phyloP scores from a whole-genome alignment of 2,113 vertebrate genomes.

The Brienomyrus longianalis region DNA sequence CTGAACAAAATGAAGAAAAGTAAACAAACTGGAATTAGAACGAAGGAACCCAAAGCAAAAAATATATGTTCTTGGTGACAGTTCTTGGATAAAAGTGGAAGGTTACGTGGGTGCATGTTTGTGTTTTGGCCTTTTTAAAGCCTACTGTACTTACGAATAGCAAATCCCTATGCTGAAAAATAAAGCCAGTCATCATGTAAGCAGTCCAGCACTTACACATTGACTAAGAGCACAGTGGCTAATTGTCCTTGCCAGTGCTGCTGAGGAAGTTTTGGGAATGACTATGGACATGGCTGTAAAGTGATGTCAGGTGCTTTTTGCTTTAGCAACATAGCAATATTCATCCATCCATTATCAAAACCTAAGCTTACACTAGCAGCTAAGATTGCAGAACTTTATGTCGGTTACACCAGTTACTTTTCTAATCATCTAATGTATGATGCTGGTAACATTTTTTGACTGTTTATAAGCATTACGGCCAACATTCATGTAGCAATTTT shows the following conservation, averaged over 20 bases:
- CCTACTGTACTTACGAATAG: neutral
- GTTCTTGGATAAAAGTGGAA: neutral
- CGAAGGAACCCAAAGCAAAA: constrained; percentile 16
- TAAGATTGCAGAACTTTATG: no score
- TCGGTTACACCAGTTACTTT: no score
- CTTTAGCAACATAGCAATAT: neutral
- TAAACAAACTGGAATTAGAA: constrained; percentile 23
- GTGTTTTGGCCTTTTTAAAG: neutral
- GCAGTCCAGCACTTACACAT: neutral
- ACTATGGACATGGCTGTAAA: neutral
- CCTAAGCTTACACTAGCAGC: neutral
- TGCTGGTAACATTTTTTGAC: neutral
- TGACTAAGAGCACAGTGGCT: neutral
- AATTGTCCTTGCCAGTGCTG: neutral
- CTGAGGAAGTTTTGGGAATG: neutral
- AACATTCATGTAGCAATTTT: neutral
- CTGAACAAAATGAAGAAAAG: constrained; percentile 25
- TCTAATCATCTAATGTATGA: no score
- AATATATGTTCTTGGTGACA: constrained; percentile 5
- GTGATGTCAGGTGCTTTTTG: neutral
- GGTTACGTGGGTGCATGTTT: neutral
- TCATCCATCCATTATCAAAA: neutral
- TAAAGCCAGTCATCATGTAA: neutral
- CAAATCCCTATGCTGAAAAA: neutral
- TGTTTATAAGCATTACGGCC: neutral